Conservation (phyloP, 2,888 invertebrate genomes). For the Timema podura region DNA sequence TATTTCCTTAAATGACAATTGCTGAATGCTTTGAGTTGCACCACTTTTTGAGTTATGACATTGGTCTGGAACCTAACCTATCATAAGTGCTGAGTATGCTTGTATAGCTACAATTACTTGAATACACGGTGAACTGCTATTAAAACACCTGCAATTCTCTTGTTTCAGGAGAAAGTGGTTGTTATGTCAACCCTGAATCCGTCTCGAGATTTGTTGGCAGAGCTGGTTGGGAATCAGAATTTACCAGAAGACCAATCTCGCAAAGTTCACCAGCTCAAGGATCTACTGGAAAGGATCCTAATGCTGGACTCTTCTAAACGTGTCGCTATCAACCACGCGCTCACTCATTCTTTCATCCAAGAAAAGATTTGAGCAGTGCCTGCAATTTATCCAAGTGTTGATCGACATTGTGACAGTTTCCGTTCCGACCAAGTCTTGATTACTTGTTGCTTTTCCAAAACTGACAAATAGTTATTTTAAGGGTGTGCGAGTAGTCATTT, state of each 20-base stretch:
- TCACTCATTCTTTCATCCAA: constrained; percentile 92
- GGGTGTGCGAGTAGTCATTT: no score
- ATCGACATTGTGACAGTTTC: no score
- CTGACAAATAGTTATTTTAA: no score
- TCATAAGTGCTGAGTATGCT: constrained; percentile 15
- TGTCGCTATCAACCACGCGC: constrained; percentile 88
- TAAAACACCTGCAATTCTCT: constrained; percentile 30
- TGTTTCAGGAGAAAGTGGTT: constrained; percentile 91
- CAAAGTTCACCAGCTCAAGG: constrained; percentile 88
- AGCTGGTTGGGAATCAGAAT: constrained; percentile 84
- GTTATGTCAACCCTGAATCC: constrained; percentile 87
- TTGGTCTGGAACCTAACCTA: no score
- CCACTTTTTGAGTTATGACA: constrained; percentile 9
- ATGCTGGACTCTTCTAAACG: constrained; percentile 90
- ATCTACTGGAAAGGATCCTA: constrained; percentile 86
- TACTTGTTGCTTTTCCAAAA: no score
- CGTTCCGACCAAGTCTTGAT: no score
- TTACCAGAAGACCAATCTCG: constrained; percentile 83
- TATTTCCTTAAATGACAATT: constrained; percentile 21
- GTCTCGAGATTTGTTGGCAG: constrained; percentile 78
- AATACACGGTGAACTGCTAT: not conserved
- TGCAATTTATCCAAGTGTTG: not conserved
- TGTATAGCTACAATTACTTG: not conserved
- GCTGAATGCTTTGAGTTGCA: no score
- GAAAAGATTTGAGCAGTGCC: constrained; percentile 69